phyloP scores from a whole-genome alignment of 2,888 invertebrate genomes.

The Ariolimax columbianus region DNA sequence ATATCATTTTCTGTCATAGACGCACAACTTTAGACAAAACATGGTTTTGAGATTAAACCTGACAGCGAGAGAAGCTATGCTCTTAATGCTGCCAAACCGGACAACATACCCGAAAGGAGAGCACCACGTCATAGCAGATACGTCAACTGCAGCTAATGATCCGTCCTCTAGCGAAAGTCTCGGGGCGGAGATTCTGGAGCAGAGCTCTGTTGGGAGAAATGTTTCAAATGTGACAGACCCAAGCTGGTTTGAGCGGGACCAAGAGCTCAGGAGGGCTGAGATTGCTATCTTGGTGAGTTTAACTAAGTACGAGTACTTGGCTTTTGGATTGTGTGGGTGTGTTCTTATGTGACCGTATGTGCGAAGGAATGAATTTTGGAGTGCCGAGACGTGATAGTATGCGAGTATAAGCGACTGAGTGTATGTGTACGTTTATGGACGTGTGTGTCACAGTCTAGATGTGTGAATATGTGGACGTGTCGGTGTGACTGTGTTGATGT shows the following conservation, averaged over 20 bases:
- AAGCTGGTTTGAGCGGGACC: slow-evolving; percentile 16
- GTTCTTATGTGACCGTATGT: background rate
- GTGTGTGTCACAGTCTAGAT: background rate
- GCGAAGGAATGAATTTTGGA: background rate
- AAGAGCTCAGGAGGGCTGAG: slow-evolving; percentile 37
- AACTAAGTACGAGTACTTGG: background rate
- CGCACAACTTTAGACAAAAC: background rate
- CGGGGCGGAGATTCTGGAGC: background rate
- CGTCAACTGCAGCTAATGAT: background rate
- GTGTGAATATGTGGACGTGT: background rate
- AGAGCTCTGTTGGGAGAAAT: background rate
- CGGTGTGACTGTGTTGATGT: background rate
- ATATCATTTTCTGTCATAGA: background rate
- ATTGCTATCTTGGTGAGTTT: slow-evolving; percentile 43
- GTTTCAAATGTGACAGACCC: background rate
- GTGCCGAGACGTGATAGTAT: background rate
- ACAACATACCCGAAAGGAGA: background rate
- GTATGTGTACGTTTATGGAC: background rate
- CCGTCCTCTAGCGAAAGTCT: background rate
- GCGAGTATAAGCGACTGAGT: background rate
- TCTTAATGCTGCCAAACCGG: background rate
- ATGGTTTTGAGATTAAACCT: slow-evolving; percentile 29
- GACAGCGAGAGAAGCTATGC: background rate
- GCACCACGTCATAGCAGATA: background rate
- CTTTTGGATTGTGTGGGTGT: background rate